Evolutionary conservation across 2,888 invertebrate species (phyloP), one percentile per base, ranked within the genome.

Genomic region (Eustalomyia histrio): DNA sequence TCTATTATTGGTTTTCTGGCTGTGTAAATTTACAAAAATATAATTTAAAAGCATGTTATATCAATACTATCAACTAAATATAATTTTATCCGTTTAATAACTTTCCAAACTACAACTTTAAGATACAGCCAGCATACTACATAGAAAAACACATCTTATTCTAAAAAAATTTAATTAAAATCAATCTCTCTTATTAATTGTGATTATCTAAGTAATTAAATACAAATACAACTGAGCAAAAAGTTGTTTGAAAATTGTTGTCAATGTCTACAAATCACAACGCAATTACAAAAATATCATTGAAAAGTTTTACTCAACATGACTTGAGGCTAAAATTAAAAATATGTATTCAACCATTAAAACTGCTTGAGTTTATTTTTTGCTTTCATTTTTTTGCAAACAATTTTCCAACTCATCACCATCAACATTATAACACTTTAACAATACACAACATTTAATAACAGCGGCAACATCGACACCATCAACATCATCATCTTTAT

Each of bases 141-240:
- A 58, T 50, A 8, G 43, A 39, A 57, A 35, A 57, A 21, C 55
- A 10, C 50, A n/a, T 47, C 50, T 35, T 17, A 6, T 29, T 7
- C 29, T 12, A 52, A 35, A 55, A n/a, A 72, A 63, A 61, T 79
- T 55, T 68, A 79, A 79, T 79, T 73, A 79, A 79, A 79, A 79
- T 79, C 78, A 78, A 78, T 67, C 61, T 67, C 78, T 60, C 35
- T 78, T 67, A 68, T 73, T 79, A 67, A 79, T 71, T 71, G 61
- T 39, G 81, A 75, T 78, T 78, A 81, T 78, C 81, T 61, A 39
- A 29, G 81, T 78, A 78, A 81, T 78, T 81, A 81, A 75, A 78
- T 75, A 61, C 65, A 55, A 74, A 71, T 55, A 57, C 24, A 67
- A 57, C 14, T n/a, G 55, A 17, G 50, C n/a, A 50, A 29, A 72